Evolutionary conservation across 2,797 vertebrate genomes (phyloP).

Genomic region (Rhincodon typus): DNA sequence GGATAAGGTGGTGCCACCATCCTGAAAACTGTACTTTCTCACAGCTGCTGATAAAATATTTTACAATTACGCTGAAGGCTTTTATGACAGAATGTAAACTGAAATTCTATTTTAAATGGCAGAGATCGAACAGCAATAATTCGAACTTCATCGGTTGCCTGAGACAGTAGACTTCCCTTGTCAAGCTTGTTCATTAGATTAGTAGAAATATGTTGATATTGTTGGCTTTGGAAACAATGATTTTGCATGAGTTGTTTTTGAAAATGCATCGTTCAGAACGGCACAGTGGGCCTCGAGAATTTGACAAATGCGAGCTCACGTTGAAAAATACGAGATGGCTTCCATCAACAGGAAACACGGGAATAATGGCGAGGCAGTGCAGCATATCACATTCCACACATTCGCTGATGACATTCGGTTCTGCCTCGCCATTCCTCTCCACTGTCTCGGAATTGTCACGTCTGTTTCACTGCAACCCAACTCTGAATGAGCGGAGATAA

Average conservation of each 20-base stretch:
- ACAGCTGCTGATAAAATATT: no score
- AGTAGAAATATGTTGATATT: no score
- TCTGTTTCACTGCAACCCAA: neutral
- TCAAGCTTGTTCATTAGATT: neutral
- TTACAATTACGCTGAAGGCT: no score
- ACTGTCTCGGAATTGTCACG: neutral
- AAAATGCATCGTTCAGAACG: neutral
- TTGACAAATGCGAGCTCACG: neutral
- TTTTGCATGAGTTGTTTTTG: no score
- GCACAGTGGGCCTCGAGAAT: neutral
- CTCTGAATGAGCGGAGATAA: neutral
- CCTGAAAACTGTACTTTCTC: neutral
- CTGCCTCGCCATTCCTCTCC: neutral
- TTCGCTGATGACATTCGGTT: neutral
- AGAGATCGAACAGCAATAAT: no score
- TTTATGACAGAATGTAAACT: no score
- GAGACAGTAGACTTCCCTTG: neutral
- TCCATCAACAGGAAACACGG: neutral
- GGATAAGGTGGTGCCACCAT: neutral
- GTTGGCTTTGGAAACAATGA: neutral
- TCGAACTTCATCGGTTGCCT: neutral
- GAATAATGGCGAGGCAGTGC: no score
- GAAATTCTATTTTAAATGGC: neutral
- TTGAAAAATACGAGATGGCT: neutral
- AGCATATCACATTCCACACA: no score